Evolutionary conservation across 2,113 vertebrate species (phyloP).

Genomic region (Hiodon alosoides): DNA sequence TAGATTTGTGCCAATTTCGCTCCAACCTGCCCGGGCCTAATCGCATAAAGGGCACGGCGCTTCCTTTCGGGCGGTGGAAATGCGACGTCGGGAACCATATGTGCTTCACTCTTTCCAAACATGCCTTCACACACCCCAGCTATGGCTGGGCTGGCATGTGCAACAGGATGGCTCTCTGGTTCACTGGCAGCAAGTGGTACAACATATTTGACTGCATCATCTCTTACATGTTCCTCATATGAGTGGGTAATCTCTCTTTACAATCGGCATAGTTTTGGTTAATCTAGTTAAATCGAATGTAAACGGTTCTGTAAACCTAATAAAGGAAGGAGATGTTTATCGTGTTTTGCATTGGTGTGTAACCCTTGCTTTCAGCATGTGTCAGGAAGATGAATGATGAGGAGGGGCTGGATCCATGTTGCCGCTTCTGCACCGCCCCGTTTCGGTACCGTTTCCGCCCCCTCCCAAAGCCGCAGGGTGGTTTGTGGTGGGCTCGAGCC

Average conservation of each 20-base stretch:
- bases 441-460: constrained; percentile 51
- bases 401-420: constrained; percentile 28
- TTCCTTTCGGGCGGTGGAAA: not conserved
- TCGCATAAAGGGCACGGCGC: constrained; percentile 16
- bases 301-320: not conserved
- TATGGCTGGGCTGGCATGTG: not conserved
- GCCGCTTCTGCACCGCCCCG: constrained; percentile 24
- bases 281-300: not conserved
- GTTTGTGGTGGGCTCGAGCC: constrained; percentile 67
- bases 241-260: not conserved
- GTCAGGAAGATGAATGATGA: constrained; percentile 33
- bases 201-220: not conserved
- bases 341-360: not conserved
- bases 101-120: not conserved
- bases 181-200: too few species aligned
- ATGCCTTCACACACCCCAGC: not conserved
- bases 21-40: constrained; percentile 23
- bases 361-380: not conserved
- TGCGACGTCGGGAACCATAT: not conserved
- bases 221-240: not conserved
- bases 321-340: too few species aligned
- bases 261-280: not conserved
- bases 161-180: too few species aligned
- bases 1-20: constrained; percentile 17
- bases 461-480: constrained; percentile 69